Evolutionary conservation across 2,888 invertebrate genomes (phyloP), one percentile per base, ranked within the genome.

Genomic region (Yponomeuta cagnagella): DNA sequence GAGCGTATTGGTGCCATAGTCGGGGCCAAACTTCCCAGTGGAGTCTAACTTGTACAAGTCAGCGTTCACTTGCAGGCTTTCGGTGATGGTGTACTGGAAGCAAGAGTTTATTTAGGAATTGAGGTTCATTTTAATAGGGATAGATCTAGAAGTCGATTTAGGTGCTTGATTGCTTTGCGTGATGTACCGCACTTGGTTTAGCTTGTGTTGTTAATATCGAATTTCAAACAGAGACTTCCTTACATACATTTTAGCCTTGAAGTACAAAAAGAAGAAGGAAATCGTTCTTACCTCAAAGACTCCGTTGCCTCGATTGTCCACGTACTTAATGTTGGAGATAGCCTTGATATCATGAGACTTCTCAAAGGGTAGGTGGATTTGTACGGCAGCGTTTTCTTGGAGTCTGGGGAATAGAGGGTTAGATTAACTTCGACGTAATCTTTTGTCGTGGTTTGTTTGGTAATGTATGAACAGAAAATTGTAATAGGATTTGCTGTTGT

Each of bases 331-430:
- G 63, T 82, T 86, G 15, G 90, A 83, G 2, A 86, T 82, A 58
- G 88, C 81, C 76, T 93, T 94, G 68, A 95, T 77, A 74, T 93
- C 93, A 71, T 93, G 94, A 0, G 95, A 84, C 63, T 92, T 92
- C 1, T 94, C 93, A 70, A 93, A 89, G 0, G 95, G 94, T 33
- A 94, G 80, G 31, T 92, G 88, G 0, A 95, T 10, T 5, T 91
- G 88, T 0, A 93, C 31, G 0, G 86, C 82, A 63, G 87, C 73
- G 48, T 94, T 93, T n/a, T 93, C 88, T 3, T 86, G 79, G 48
- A 81, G 80, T 52, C 94, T 93, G 75, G 81, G 84, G 10, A 30
- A 10, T 65, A 10, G 12, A 65, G 33, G 1, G 15, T 58, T 58
- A 58, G 15, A 15, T 58, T 58, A 15, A 12, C 15, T 58, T 58